Evolutionary conservation across 2,797 vertebrate species (phyloP).

Genomic region (Myotis daubentonii): DNA sequence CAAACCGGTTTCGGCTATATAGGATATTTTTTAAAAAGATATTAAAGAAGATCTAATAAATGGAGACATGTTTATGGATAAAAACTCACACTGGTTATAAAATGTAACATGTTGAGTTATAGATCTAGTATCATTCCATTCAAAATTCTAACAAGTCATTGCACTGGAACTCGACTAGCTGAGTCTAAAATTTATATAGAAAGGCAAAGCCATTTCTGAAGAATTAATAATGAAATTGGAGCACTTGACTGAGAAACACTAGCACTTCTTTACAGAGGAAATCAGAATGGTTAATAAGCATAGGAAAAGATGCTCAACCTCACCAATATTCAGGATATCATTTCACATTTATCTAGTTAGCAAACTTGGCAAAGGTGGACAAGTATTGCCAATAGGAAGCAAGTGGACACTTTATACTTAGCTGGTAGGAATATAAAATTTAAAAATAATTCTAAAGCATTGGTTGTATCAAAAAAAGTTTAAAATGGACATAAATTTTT

Average conservation of each 20-base stretch:
- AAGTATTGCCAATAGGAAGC: background rate
- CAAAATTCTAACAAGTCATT: background rate
- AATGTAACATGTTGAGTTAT: background rate
- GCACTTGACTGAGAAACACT: background rate
- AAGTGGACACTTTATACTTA: background rate
- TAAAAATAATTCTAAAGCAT: background rate
- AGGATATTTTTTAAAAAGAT: background rate
- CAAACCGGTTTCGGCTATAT: too few relatives aligned
- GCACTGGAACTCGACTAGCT: background rate
- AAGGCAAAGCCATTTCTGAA: background rate
- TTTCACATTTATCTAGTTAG: background rate
- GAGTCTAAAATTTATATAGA: background rate
- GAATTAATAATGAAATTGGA: background rate
- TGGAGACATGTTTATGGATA: background rate
- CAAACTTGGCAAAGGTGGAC: background rate
- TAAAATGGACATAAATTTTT: background rate
- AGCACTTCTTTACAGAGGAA: background rate
- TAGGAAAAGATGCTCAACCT: background rate
- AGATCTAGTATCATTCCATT: background rate
- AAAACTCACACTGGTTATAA: background rate
- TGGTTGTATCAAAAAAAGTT: background rate
- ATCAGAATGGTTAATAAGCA: background rate
- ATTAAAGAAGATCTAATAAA: background rate
- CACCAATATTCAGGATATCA: background rate
- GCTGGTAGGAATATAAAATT: background rate